Conservation (phyloP, 1,140 invertebrate species). For the Melanaphis sacchari region DNA sequence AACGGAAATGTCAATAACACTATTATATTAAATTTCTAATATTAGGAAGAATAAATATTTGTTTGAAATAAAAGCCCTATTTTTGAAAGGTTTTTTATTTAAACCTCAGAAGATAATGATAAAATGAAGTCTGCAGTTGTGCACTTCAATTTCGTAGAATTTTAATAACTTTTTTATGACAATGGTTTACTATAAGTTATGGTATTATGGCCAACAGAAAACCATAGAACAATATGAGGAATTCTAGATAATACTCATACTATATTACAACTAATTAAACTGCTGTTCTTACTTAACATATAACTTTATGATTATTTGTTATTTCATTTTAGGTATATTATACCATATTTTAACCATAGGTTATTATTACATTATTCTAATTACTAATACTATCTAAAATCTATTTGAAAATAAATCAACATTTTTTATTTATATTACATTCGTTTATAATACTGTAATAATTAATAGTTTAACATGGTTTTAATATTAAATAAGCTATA, state of each 20-base stretch:
- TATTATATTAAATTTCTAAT: constrained; percentile 18
- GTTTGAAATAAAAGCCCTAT: neutral
- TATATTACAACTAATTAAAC: neutral
- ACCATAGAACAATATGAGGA: neutral
- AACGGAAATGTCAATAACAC: neutral
- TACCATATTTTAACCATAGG: neutral
- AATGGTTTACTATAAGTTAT: neutral
- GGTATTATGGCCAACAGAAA: neutral
- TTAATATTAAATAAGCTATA: no score
- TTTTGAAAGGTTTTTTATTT: neutral
- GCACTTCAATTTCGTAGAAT: neutral
- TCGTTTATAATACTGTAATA: no score
- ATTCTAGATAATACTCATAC: neutral
- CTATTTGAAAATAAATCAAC: neutral
- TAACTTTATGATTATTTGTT: neutral
- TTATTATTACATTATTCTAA: neutral
- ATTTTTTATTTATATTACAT: neutral
- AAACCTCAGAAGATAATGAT: neutral
- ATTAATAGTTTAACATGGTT: no score
- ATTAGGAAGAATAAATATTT: neutral
- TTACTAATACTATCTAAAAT: neutral
- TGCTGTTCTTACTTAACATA: neutral
- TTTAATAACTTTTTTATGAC: neutral
- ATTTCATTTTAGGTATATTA: neutral
- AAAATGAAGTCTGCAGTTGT: neutral